A percentile compares a stretch with the other conserved stretches of the same genome.
These are phyloP conservation scores for Zoanthus gigantus DNA, from an alignment of 92 coral and sea anemone genomes.

Conservation along the genomic window DNA sequence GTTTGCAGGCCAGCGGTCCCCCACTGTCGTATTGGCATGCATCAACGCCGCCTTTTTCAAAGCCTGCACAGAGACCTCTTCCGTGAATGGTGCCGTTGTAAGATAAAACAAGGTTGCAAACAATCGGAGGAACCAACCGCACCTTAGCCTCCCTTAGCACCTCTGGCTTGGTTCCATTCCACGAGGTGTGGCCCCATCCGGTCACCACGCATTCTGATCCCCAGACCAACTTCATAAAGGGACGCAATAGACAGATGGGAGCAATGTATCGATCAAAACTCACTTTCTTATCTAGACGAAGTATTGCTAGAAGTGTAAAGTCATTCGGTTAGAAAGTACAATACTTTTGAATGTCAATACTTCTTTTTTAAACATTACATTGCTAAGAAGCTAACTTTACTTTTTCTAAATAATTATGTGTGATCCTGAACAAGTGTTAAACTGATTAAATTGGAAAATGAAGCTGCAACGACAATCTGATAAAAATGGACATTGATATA, in stretches of 20 bases:
- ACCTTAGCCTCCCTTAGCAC: slow-evolving; percentile 84
- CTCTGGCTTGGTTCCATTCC: slow-evolving; percentile 75
- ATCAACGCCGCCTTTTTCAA: slow-evolving; percentile 88
- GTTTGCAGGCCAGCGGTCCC: slow-evolving; percentile 85
- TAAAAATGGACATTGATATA: too few relatives aligned
- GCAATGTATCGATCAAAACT: slow-evolving; percentile 56
- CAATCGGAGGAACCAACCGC: slow-evolving; percentile 77
- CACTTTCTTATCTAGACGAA: slow-evolving; percentile 67
- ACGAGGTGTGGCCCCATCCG: slow-evolving; percentile 90
- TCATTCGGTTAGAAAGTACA: not conserved
- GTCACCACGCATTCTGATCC: slow-evolving; percentile 76
- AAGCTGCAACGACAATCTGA: too few relatives aligned
- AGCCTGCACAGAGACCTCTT: slow-evolving; percentile 95
- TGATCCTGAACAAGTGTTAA: not conserved
- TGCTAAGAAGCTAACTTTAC: not conserved
- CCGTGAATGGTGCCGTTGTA: slow-evolving; percentile 90
- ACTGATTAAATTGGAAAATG: too few relatives aligned
- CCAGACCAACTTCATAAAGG: slow-evolving; percentile 69
- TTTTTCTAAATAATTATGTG: not conserved
- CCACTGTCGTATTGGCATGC: slow-evolving; percentile 98
- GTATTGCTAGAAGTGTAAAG: slow-evolving; percentile 63
- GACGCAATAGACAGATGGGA: slow-evolving; percentile 80
- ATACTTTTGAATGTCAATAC: not conserved
- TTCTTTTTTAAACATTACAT: not conserved
- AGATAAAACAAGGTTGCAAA: slow-evolving; percentile 75